Base-by-base conservation (phyloP, 2,113 vertebrate species). In the Boulengeromyrus knoepffleri region DNA sequence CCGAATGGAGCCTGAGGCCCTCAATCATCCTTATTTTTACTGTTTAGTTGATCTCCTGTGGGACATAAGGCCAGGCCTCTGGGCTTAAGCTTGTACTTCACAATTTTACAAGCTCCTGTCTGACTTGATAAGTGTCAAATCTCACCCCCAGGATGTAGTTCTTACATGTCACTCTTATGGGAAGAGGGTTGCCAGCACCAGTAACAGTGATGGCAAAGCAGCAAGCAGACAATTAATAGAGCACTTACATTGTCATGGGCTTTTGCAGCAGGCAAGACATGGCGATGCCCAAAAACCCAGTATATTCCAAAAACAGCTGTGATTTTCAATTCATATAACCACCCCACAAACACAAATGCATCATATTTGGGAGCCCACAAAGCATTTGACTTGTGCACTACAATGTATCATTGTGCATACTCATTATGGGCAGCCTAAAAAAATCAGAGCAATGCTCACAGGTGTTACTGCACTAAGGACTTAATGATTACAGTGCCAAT, bases 41-140 rank as follows among this genome's bases (percentile, higher is more conserved):
- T 52, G 56, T 1, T 7, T 19, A 53, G 49, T 17, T 49, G n/a
- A 87, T 36, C 15, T n/a, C 31, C 47, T 19, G 49, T 50, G 27
- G 85, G 50, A 50, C 19, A 17, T 52, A 10, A 5, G 21, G 89
- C 49, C 92, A 91, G 47, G 52, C 91, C 89, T 90, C 66, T 89
- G 42, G 90, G 88, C 84, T 85, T 88, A 17, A 27, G 27, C 52
- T 90, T 91, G 70, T 62, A 27, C 90, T 89, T 91, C 88, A 91
- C 77, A 31, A 70, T 89, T 92, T 90, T 77, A 90, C 47, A 70
- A 92, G 91, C 90, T 94, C 90, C 87, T n/a, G 90, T 90, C 85
- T 91, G 92, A 92, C 92, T 92, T 92, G 53, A 94, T 92, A 93
- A 85, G 90, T 85, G 90, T 92, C 91, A 83, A 88, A 91, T 3